Base-by-base conservation (phyloP, 1,140 invertebrate genomes). In the Sogatella furcifera region DNA sequence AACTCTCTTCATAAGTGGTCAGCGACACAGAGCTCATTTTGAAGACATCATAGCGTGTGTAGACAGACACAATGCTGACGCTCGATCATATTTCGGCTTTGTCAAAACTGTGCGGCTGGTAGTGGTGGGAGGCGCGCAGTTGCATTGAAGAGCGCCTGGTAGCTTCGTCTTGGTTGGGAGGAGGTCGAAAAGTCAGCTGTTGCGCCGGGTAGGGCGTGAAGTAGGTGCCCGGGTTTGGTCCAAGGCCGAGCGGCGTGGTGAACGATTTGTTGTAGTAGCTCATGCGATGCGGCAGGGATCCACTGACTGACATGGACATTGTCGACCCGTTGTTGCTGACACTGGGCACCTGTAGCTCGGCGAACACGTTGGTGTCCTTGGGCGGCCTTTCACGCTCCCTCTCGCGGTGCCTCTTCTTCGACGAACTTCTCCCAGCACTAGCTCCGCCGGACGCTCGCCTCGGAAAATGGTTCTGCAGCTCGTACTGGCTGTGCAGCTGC, bases 21-120 rank as follows among this genome's bases (percentile, higher is more conserved):
- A 38, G 11, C 34, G 34, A 38, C 34, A 38, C 11, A 38, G 34
- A 38, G 34, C 34, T 38, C 34, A 38, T 9, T 13, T 38, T 38
- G 34, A 38, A 11, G 5, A 38, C 34, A 38, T 38, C 34, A 10
- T 38, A 38, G 34, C 34, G 34, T 13, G 34, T 38, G 34, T 38
- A 38, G 8, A 38, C 34, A 13, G 34, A 38, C 34, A 38, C 34
- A 52, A 52, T 52, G 19, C 46, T 52, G 46, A 52, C n/a, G 42
- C 38, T 15, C 17, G 52, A 28, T 57, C 54, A 66, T 54, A 66
- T 66, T 24, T 66, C 65, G 14, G 65, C 65, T 38, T 63, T 66
- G 55, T 66, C 65, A 42, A 64, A 60, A 46, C 62, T 64, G 49
- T 64, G 55, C 6, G 65, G 65, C 44, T 66, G 65, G 52, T 66